phyloP scores from a whole-genome alignment of 1,140 invertebrate genomes.

The Heliconius congener region DNA sequence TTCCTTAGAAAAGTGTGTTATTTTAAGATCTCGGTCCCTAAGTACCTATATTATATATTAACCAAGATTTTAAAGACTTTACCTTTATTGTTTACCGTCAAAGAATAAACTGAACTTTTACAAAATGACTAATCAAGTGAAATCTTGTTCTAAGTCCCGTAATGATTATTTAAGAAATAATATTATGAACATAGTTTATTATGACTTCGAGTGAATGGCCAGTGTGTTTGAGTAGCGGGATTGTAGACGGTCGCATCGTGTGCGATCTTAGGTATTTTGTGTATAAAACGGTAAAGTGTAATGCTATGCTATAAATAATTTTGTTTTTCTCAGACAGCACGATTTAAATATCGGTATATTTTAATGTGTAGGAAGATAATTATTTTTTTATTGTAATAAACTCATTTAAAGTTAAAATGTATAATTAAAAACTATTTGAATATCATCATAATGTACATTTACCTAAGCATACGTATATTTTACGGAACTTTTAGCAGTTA shows the following conservation, averaged over 20 bases:
- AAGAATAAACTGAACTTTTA: background rate
- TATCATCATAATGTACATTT: background rate
- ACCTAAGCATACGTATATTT: background rate
- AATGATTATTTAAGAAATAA: slow-evolving; percentile 35
- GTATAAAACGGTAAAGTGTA: slow-evolving; percentile 3
- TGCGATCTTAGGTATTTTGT: slow-evolving; percentile 22
- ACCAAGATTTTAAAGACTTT: background rate
- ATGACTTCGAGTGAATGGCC: slow-evolving; percentile 49
- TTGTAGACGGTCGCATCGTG: slow-evolving; percentile 34
- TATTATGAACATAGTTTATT: slow-evolving; percentile 20
- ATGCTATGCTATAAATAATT: background rate
- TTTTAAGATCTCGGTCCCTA: background rate
- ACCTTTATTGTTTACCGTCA: background rate
- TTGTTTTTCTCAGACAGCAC: background rate
- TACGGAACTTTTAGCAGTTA: background rate
- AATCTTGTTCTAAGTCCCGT: slow-evolving; percentile 26
- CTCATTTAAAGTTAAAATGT: background rate
- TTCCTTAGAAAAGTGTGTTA: too few species aligned
- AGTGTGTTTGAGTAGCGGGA: slow-evolving; percentile 69
- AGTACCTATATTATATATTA: background rate
- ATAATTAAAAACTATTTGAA: background rate
- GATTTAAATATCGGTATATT: background rate
- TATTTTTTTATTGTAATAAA: too few species aligned
- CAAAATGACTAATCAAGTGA: slow-evolving; percentile 18
- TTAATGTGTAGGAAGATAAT: too few species aligned